Conservation (phyloP, 2,113 vertebrate species). For the Cryptotis parvus region DNA sequence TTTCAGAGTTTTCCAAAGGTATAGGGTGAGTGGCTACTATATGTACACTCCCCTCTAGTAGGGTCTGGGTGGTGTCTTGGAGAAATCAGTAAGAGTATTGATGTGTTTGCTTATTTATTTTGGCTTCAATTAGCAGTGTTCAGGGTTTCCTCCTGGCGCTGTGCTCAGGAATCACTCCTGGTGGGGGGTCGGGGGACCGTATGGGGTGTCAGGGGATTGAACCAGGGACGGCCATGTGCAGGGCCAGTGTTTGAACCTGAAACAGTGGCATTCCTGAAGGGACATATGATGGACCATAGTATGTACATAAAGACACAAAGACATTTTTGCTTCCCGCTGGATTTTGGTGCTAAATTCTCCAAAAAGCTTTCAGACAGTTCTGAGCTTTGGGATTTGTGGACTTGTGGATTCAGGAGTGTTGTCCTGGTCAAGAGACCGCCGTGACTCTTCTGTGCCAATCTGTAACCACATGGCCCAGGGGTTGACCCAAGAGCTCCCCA, state of each 20-base stretch:
- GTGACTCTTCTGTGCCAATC: slow-evolving; percentile 23
- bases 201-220: too few species aligned
- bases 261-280: background rate
- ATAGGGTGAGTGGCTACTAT: background rate
- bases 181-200: too few species aligned
- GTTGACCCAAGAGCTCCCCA: slow-evolving; percentile 61
- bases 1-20: background rate
- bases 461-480: background rate
- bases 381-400: too few species aligned
- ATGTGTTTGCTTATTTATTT: too few species aligned
- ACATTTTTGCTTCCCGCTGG: background rate
- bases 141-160: too few species aligned
- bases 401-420: too few species aligned
- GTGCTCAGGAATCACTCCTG: too few species aligned
- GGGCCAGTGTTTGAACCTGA: background rate
- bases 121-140: too few species aligned
- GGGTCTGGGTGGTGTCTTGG: background rate
- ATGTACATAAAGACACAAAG: background rate
- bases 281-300: background rate
- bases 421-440: too few species aligned
- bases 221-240: too few species aligned
- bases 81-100: too few species aligned
- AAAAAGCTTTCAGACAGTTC: too few species aligned
- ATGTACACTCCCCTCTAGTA: background rate
- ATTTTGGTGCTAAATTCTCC: background rate